Percentiles rank a stretch among this genome's conserved stretches.
phyloP scores from a whole-genome alignment of 1,140 invertebrate species.

The Brachionus rotundiformis region DNA sequence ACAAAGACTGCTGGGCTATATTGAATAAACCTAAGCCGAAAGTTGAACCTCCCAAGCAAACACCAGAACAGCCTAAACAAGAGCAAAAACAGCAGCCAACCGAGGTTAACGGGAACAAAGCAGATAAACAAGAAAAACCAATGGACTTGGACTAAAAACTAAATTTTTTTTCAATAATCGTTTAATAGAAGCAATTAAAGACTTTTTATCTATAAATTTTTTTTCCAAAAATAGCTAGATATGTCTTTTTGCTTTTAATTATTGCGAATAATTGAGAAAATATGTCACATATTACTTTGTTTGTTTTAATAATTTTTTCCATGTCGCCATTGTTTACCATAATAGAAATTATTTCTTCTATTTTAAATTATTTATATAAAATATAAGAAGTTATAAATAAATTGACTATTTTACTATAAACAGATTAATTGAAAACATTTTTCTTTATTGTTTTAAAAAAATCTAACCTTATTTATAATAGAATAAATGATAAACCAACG shows the following conservation, averaged over 20 bases:
- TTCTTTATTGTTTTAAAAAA: not conserved
- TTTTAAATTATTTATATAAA: conserved; percentile 19
- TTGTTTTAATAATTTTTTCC: not conserved
- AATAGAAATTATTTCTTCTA: conserved; percentile 12
- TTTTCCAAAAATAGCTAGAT: not conserved
- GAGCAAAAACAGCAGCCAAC: conserved; percentile 19
- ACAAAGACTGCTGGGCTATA: conserved; percentile 46
- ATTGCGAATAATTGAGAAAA: not conserved
- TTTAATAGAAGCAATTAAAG: not conserved
- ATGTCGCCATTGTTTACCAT: not conserved
- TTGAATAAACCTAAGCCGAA: conserved; percentile 52
- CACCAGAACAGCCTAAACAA: not conserved
- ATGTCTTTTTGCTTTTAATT: not conserved
- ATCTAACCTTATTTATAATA: not conserved
- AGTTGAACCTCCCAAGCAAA: conserved; percentile 40
- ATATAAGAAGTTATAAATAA: not conserved
- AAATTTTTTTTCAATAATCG: not conserved
- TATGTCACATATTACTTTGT: not conserved
- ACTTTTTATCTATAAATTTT: not conserved
- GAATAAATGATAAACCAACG: not conserved
- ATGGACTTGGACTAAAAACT: conserved; percentile 48
- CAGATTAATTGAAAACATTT: not conserved
- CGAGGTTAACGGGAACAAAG: not conserved
- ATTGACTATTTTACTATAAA: not conserved
- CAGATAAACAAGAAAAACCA: conserved; percentile 21